These are phyloP conservation scores for Tachina grossa DNA, from an alignment of 2,888 invertebrate genomes.

Conservation along the genomic window DNA sequence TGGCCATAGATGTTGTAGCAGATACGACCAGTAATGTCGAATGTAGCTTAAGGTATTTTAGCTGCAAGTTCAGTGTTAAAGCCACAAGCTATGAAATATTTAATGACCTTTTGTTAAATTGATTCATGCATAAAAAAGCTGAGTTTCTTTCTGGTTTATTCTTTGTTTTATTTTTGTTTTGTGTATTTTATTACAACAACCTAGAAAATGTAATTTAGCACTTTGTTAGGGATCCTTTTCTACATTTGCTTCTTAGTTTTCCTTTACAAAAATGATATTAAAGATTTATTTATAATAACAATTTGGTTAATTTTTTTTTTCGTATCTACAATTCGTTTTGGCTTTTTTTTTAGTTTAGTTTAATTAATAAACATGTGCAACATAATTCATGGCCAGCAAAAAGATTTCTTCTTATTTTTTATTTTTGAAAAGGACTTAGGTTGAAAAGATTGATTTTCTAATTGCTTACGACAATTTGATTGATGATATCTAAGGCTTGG, in stretches of 20 bases:
- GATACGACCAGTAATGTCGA: slow-evolving; percentile 13
- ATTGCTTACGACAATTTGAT: slow-evolving; percentile 62
- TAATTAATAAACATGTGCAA: slow-evolving; percentile 59
- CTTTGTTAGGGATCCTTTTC: not conserved
- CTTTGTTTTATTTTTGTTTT: slow-evolving; percentile 33
- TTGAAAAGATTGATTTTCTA: slow-evolving; percentile 55
- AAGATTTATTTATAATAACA: slow-evolving; percentile 5
- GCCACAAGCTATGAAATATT: slow-evolving; percentile 57
- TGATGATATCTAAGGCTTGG: slow-evolving; percentile 39
- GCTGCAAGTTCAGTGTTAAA: slow-evolving; percentile 61
- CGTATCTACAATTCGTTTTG: not conserved
- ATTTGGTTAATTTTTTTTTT: not conserved
- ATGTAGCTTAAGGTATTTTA: slow-evolving; percentile 32
- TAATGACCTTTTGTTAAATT: slow-evolving; percentile 61
- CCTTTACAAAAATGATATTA: slow-evolving; percentile 21
- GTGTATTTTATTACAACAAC: slow-evolving; percentile 17
- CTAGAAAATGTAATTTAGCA: slow-evolving; percentile 43
- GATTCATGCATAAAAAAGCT: slow-evolving; percentile 59
- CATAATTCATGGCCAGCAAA: slow-evolving; percentile 45
- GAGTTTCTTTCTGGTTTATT: slow-evolving; percentile 25
- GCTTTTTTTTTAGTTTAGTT: slow-evolving; percentile 1
- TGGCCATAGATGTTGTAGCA: not conserved
- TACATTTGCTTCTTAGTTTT: not conserved
- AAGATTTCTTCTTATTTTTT: not conserved
- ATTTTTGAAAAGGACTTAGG: slow-evolving; percentile 19